Conservation (phyloP, 2,888 invertebrate species). For the Polydrusus cervinus region DNA sequence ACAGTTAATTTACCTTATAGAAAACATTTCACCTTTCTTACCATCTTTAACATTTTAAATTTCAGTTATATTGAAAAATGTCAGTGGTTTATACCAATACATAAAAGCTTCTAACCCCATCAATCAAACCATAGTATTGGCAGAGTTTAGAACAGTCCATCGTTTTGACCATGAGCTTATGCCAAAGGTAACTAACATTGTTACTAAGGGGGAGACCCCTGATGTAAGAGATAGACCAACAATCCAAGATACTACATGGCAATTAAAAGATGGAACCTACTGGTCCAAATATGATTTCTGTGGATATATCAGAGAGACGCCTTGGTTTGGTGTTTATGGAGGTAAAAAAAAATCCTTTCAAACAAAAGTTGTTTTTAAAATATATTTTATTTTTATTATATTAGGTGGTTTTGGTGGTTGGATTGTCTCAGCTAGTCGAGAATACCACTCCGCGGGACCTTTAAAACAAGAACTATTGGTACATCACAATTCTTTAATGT, state of each 20-base stretch:
- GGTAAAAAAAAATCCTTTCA: constrained; percentile 34
- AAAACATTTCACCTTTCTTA: no score
- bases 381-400: not conserved
- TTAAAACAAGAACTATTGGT: constrained; percentile 44
- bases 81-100: constrained; percentile 41
- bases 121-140: constrained; percentile 26
- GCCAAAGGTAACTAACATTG: constrained; percentile 41
- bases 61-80: constrained; percentile 27
- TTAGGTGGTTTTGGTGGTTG: constrained; percentile 42
- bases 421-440: constrained; percentile 37
- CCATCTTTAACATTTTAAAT: not conserved
- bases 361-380: no score
- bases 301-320: constrained; percentile 42
- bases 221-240: constrained; percentile 32
- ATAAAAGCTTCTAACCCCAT: constrained; percentile 37
- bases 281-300: constrained; percentile 43
- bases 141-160: constrained; percentile 37
- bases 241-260: constrained; percentile 46
- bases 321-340: constrained; percentile 46
- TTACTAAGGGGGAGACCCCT: constrained; percentile 32
- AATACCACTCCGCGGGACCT: constrained; percentile 46
- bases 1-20: no score
- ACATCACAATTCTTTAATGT: constrained; percentile 41
- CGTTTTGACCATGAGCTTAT: constrained; percentile 35
- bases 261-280: constrained; percentile 38